Evolutionary conservation across 2,888 invertebrate species (phyloP).

Genomic region (Ashinkailepas kermadecensis): DNA sequence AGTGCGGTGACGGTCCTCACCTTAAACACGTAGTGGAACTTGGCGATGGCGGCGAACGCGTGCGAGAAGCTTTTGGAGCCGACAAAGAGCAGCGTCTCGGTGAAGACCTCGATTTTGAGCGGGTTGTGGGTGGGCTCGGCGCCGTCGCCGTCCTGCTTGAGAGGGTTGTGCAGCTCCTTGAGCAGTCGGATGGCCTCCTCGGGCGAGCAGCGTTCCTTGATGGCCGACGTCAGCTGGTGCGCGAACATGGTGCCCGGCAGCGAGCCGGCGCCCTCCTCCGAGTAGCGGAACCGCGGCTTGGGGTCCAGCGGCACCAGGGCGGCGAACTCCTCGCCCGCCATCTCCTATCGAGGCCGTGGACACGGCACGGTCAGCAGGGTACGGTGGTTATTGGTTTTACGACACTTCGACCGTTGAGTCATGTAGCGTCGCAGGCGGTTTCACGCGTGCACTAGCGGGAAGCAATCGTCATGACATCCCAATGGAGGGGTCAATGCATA

Average conservation of each 20-base stretch:
- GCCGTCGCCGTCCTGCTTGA: constrained; percentile 58
- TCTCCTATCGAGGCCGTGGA: constrained; percentile 64
- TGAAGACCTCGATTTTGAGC: constrained; percentile 91
- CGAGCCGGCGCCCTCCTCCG: constrained; percentile 29
- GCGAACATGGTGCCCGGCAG: constrained; percentile 51
- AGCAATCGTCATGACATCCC: too few species aligned
- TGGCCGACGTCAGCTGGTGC: constrained; percentile 74
- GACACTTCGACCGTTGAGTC: too few species aligned
- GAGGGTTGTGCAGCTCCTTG: constrained; percentile 74
- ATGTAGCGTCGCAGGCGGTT: too few species aligned
- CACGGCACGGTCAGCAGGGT: too few species aligned
- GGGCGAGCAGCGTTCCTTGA: constrained; percentile 79
- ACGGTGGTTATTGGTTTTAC: too few species aligned
- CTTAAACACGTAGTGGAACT: constrained; percentile 86
- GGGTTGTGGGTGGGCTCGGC: constrained; percentile 67
- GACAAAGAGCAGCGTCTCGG: constrained; percentile 85
- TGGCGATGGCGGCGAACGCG: constrained; percentile 96
- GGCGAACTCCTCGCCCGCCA: constrained; percentile 79
- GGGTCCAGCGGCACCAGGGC: constrained; percentile 76
- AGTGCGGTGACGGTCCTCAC: constrained; percentile 44
- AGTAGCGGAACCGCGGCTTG: constrained; percentile 59
- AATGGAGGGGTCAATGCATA: too few species aligned
- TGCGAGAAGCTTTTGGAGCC: constrained; percentile 97
- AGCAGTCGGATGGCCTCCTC: constrained; percentile 82
- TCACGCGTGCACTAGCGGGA: too few species aligned